phyloP scores from a whole-genome alignment of 1,140 invertebrate genomes.

The Drosophila ohnishii region DNA sequence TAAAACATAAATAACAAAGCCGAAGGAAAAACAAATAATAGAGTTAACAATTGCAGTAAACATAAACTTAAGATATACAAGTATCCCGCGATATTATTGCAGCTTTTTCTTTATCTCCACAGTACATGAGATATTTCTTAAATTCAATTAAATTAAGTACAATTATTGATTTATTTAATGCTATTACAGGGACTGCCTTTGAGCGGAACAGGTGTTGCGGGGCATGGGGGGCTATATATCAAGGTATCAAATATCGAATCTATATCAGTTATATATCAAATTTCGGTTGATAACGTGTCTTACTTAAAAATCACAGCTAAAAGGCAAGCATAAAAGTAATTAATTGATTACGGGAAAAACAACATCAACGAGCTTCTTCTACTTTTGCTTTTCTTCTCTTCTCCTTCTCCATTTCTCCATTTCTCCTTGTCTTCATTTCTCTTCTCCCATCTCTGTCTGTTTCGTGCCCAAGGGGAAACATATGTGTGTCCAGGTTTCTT shows the following conservation, averaged over 20 bases:
- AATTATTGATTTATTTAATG: slow-evolving; percentile 8
- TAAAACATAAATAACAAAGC: slow-evolving; percentile 75
- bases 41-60: slow-evolving; percentile 61
- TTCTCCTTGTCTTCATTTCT: neutral
- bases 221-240: neutral
- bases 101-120: neutral
- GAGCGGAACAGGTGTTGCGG: slow-evolving; percentile 8
- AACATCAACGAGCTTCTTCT: slow-evolving; percentile 41
- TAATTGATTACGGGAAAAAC: slow-evolving; percentile 37
- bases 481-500: neutral
- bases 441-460: slow-evolving; percentile 42
- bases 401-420: neutral
- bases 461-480: slow-evolving; percentile 29
- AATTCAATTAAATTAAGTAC: slow-evolving; percentile 23
- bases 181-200: slow-evolving; percentile 22
- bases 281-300: slow-evolving; percentile 26
- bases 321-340: slow-evolving; percentile 75
- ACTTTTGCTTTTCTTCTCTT: neutral
- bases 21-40: slow-evolving; percentile 57
- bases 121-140: neutral
- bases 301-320: slow-evolving; percentile 76
- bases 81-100: slow-evolving; percentile 9
- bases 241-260: slow-evolving; percentile 34
- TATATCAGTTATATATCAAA: slow-evolving; percentile 37
- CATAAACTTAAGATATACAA: slow-evolving; percentile 25